Evolutionary conservation across 2,113 vertebrate genomes (phyloP), one percentile per base, ranked within the genome.

Genomic region (Bufo bufo): DNA sequence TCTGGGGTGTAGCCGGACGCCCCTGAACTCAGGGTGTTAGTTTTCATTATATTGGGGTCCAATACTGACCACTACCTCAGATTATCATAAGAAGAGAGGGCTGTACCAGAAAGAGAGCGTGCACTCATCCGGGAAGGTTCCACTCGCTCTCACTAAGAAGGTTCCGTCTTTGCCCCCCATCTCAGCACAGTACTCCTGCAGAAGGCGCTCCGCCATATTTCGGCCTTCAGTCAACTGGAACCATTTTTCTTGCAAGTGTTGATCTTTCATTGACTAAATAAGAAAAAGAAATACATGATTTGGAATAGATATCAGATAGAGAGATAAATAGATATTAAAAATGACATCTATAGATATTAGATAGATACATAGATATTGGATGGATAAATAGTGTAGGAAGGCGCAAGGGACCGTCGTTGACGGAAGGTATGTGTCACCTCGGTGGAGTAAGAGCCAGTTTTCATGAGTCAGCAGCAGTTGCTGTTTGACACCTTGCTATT

Each of bases 81-180:
- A 49, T 72, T 4, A 43, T 50, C 20, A 10, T 47, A 11, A 72
- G 49, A 20, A 50, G 17, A 20, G 45, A 3, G 19, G 16, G 56
- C 65, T 77, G 17, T 97, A 99, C 98, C 98, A 99, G 95, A 99
- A 99, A 0, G 98, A 99, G 72, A 99, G 94, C 7, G 97, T 98
- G 93, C 91, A 97, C 92, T 97, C 96, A 0, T 94, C 93, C 79
- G 93, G 92, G 58, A 90, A 96, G 23, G 93, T 95, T 90, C 97
- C 96, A 5, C 98, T 99, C 90, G 96, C 95, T 79, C 98, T 94
- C 90, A 98, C 97, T 90, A 99, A 78, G 92, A 99, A 99, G 0
- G 97, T 99, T 4, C 98, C 98, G 0, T 99, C 97, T 77, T 92
- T 94, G 84, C 95, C 97, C 4, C 96, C 96, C 0, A 93, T 95